These are phyloP conservation scores for Ifrita kowaldi DNA, from an alignment of 2,113 vertebrate species.

Conservation along the genomic window DNA sequence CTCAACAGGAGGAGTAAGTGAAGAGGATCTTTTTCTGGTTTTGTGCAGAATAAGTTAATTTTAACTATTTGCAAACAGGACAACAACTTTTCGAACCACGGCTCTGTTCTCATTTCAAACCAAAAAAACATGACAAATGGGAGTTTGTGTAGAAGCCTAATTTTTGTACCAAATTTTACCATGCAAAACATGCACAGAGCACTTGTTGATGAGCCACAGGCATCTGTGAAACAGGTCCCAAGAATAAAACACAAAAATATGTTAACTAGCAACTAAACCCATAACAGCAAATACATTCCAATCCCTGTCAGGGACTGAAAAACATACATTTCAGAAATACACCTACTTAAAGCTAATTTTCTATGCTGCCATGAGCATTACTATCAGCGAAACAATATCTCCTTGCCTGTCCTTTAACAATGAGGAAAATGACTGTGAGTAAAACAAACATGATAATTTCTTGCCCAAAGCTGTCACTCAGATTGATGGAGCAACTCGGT, in stretches of 20 bases:
- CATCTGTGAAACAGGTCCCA: neutral
- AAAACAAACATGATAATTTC: slow-evolving; percentile 27
- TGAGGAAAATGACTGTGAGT: neutral
- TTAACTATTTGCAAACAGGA: neutral
- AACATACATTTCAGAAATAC: neutral
- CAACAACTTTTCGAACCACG: neutral
- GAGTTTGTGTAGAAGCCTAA: neutral
- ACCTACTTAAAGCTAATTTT: slow-evolving; percentile 11
- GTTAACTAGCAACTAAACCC: slow-evolving; percentile 1
- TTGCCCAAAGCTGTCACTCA: slow-evolving; percentile 34
- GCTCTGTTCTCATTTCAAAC: neutral
- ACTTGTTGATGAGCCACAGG: neutral
- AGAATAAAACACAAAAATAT: neutral
- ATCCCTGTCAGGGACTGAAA: neutral
- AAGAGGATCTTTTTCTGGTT: neutral
- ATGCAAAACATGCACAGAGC: neutral
- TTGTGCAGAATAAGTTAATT: neutral
- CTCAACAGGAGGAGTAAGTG: neutral
- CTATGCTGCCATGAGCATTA: neutral
- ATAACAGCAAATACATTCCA: neutral
- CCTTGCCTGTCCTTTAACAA: slow-evolving; percentile 13
- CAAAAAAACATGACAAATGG: neutral
- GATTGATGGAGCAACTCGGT: neutral
- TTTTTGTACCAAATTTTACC: neutral
- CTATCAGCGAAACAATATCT: neutral